Conservation (phyloP, 2,888 invertebrate species). For the Alentia gelatinosa region DNA sequence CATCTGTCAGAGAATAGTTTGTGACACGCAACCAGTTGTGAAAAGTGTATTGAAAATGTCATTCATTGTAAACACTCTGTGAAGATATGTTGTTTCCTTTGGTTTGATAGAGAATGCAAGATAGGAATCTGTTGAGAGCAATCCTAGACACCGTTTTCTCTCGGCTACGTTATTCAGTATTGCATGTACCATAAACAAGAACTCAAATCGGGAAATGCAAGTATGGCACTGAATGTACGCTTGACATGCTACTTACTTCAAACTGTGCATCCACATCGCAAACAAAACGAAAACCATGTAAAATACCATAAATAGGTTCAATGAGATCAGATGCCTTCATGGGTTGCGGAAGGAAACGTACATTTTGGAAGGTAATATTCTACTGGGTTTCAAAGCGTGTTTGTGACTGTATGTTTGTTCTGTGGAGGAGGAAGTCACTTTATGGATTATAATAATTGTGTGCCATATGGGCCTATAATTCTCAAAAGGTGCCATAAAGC, state of each 20-base stretch:
- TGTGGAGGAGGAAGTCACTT: background rate
- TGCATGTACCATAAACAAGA: too few relatives aligned
- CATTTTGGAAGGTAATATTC: background rate
- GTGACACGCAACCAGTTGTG: background rate
- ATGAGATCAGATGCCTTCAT: background rate
- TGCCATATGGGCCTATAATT: background rate
- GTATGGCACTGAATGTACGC: constrained; percentile 14
- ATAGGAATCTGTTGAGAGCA: background rate
- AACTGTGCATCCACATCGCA: constrained; percentile 45
- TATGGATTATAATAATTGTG: background rate
- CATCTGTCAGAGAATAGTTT: too few relatives aligned
- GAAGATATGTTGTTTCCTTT: background rate
- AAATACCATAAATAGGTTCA: constrained; percentile 15
- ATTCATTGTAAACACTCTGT: background rate
- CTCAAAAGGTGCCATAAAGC: background rate
- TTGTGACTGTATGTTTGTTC: background rate
- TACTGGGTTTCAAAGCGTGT: background rate
- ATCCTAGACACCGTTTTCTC: background rate
- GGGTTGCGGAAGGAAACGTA: background rate
- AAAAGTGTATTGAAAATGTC: too few relatives aligned
- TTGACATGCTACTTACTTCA: constrained; percentile 45
- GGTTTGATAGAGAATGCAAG: background rate
- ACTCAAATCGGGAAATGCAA: background rate
- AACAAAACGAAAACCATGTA: constrained; percentile 11
- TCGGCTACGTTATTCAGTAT: background rate